Conservation (phyloP, 2,888 invertebrate genomes). For the Leptinotarsa tumamoca region DNA sequence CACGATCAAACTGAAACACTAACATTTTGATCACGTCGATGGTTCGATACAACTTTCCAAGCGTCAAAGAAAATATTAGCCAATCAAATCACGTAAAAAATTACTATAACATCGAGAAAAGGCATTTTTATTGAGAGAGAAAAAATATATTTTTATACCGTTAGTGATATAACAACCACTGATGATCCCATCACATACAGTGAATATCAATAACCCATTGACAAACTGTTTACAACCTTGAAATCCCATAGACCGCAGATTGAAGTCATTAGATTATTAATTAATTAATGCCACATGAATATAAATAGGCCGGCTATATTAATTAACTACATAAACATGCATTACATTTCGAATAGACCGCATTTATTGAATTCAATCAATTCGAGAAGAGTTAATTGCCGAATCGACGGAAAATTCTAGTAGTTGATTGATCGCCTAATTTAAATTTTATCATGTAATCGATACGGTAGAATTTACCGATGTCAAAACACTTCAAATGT, state of each 20-base stretch:
- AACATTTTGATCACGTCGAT: too few relatives aligned
- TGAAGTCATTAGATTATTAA: background rate
- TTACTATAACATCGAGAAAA: too few relatives aligned
- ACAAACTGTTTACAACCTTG: slow-evolving; percentile 4
- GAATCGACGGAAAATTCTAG: background rate
- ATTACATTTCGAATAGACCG: slow-evolving; percentile 1
- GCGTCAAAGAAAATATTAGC: too few relatives aligned
- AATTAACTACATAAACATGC: slow-evolving; percentile 9
- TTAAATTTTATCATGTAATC: background rate
- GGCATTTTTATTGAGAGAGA: too few relatives aligned
- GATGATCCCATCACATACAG: background rate
- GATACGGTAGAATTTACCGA: background rate
- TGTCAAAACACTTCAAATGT: background rate
- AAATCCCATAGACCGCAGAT: background rate
- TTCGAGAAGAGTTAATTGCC: slow-evolving; percentile 5
- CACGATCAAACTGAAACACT: too few relatives aligned
- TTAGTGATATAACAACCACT: background rate
- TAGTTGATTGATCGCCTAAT: background rate
- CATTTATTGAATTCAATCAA: slow-evolving; percentile 12
- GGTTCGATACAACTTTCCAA: too few relatives aligned
- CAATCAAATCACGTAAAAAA: too few relatives aligned
- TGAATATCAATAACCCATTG: slow-evolving; percentile 1
- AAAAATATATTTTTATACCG: background rate
- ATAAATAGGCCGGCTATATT: background rate
- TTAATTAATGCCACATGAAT: slow-evolving; percentile 5